phyloP scores from a whole-genome alignment of 2,888 invertebrate genomes.

The Mimachlamys varia region DNA sequence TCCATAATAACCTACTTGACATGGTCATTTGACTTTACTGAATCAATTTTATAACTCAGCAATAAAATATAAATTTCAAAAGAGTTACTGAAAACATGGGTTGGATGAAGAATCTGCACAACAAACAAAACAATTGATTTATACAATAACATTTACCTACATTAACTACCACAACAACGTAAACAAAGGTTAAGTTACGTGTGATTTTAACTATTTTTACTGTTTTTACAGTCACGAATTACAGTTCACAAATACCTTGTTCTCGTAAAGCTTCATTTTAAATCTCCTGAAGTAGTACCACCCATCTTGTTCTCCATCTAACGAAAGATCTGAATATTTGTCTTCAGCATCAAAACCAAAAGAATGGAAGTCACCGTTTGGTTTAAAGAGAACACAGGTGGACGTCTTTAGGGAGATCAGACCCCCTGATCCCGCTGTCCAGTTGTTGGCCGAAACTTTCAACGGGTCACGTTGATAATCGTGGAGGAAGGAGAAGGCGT shows the following conservation, averaged over 20 bases:
- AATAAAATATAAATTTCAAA: too few species aligned
- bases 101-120: too few species aligned
- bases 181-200: too few species aligned
- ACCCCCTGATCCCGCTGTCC: constrained; percentile 36
- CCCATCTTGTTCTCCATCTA: constrained; percentile 31
- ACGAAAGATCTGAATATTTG: constrained; percentile 37
- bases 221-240: too few species aligned
- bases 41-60: too few species aligned
- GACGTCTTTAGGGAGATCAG: constrained; percentile 37
- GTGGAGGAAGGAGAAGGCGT: constrained; percentile 26
- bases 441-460: not conserved
- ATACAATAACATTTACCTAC: too few species aligned
- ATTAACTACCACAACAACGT: too few species aligned
- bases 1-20: too few species aligned
- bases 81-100: too few species aligned
- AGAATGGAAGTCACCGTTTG: not conserved
- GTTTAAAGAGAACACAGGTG: constrained; percentile 36
- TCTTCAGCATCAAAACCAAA: constrained; percentile 42
- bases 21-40: too few species aligned
- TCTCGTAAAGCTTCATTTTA: constrained; percentile 42
- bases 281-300: constrained; percentile 42
- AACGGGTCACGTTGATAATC: constrained; percentile 28
- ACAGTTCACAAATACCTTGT: not conserved
- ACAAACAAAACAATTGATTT: too few species aligned
- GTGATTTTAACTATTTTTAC: too few species aligned